phyloP scores from a whole-genome alignment of 2,888 invertebrate species.

The Rapana venosa region DNA sequence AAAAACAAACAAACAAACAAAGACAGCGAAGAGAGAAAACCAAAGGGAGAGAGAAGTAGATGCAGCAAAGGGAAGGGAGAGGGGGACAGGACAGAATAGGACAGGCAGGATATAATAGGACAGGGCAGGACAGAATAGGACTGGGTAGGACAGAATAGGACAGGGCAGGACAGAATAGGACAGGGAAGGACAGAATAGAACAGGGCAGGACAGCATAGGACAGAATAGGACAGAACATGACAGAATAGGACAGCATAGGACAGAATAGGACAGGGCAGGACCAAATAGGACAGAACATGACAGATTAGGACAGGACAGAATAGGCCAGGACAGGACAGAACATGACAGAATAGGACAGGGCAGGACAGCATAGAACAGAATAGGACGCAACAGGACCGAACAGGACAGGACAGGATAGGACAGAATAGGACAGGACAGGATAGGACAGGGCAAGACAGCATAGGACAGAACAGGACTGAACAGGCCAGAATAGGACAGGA shows the following conservation, averaged over 20 bases:
- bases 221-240: neutral
- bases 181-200: conserved; percentile 29
- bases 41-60: neutral
- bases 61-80: neutral
- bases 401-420: neutral
- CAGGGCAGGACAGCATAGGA: conserved; percentile 43
- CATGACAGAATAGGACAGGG: neutral
- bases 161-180: neutral
- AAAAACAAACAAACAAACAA: neutral
- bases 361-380: neutral
- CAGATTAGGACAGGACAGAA: neutral
- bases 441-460: neutral
- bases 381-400: neutral
- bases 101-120: conserved; percentile 23
- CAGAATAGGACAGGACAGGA: neutral
- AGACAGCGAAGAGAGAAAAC: neutral
- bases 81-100: conserved; percentile 33
- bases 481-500: conserved; percentile 40
- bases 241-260: neutral
- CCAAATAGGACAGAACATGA: neutral
- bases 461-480: neutral
- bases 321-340: neutral
- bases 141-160: neutral
- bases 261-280: neutral
- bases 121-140: neutral